phyloP scores from a whole-genome alignment of 2,113 vertebrate genomes.

The Platanista minor region DNA sequence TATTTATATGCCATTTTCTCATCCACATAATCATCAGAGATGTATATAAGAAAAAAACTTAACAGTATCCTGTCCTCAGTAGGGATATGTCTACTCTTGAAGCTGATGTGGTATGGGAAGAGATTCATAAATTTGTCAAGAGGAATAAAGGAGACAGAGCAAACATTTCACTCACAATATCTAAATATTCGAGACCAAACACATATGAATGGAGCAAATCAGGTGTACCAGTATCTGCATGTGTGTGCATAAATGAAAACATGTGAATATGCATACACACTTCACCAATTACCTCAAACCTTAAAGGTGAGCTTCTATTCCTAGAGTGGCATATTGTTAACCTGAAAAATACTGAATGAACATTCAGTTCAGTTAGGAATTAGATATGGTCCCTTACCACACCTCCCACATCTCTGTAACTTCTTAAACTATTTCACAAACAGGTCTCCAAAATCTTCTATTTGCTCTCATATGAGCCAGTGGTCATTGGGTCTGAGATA shows the following conservation, averaged over 20 bases:
- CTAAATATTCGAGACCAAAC: not conserved
- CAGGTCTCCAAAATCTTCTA: not conserved
- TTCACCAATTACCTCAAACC: not conserved
- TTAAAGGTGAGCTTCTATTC: not conserved
- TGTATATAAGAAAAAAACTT: not conserved
- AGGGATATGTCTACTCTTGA: not conserved
- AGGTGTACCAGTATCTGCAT: not conserved
- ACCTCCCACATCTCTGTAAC: not conserved
- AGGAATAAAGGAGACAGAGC: not conserved
- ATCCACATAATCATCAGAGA: not conserved
- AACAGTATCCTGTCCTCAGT: not conserved
- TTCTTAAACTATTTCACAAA: not conserved
- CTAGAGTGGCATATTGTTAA: not conserved
- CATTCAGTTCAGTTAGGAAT: not conserved
- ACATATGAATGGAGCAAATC: not conserved
- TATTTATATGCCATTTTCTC: constrained; percentile 35
- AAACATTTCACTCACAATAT: not conserved
- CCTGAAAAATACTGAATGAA: not conserved
- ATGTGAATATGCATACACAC: not conserved
- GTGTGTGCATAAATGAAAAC: not conserved
- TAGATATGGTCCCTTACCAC: not conserved
- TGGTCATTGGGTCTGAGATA: not conserved
- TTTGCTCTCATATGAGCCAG: not conserved
- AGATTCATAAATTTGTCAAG: not conserved
- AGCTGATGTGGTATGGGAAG: not conserved